Base-by-base conservation (phyloP, 2,797 vertebrate genomes). In the Ceryle rudis region DNA sequence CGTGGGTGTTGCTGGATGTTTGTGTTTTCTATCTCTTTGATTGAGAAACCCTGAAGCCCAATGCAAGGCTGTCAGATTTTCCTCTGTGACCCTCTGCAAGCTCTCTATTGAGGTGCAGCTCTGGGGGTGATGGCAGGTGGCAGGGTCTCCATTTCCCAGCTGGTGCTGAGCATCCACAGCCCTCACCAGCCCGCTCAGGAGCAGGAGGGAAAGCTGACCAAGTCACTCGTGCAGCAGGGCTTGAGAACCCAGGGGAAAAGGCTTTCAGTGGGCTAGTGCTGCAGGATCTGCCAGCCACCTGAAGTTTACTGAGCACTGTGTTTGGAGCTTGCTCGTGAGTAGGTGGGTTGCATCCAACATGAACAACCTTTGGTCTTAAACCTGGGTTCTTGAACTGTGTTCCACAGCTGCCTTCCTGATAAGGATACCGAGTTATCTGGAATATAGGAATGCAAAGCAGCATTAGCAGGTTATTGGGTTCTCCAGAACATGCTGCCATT, bases 361-460 rank as follows among this genome's bases (percentile, higher is more conserved):
- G 1, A 86, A 2, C 64, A 97, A 96, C 95, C 97, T 95, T 97
- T 97, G 94, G 11, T 84, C 86, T 79, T 64, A 85, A 92, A 92
- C 57, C 49, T 81, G 41, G 4, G 7, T 28, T 92, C 78, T 67
- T 94, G 96, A 87, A 82, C 92, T 87, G 46, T 88, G 74, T 61
- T 92, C 78, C 33, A 19, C 4, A 1, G 11, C 67, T 90, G 65
- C 78, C 46, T 92, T 94, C 61, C 57, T 41, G 94, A 95, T 97
- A 96, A 95, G 52, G 67, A 14, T 94, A 83, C 74, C 9, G 0
- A 65, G 54, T 93, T 92, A 89, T 61, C 88, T 94, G 81, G 33
- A 89, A 33, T 14, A 47, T 7, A 81, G 86, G 84, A 90, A 94
- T 80, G 83, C 81, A 81, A 35, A 87, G 72, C 78, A 6, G 28